phyloP scores from a whole-genome alignment of 2,888 invertebrate species.

The Listrodromus nycthemerus region DNA sequence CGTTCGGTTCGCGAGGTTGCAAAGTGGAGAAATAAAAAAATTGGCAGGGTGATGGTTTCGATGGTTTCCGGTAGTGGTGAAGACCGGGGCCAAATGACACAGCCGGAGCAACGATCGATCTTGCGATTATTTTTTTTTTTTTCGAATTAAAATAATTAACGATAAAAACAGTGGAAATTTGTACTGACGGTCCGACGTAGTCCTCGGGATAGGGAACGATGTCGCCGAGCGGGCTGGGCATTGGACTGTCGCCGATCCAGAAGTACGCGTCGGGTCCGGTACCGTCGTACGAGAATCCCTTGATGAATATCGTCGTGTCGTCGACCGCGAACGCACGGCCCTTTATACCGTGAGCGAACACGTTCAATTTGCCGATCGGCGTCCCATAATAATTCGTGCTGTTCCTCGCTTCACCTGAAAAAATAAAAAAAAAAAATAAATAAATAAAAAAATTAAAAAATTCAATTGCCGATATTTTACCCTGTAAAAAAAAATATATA shows the following conservation, averaged over 20 bases:
- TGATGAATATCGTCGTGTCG: constrained; percentile 94
- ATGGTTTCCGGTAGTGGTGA: too few relatives aligned
- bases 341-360: constrained; percentile 92
- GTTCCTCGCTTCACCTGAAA: constrained; percentile 74
- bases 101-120: too few relatives aligned
- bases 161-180: background rate
- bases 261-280: constrained; percentile 95
- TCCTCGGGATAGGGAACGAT: constrained; percentile 95
- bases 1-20: too few relatives aligned
- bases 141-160: too few relatives aligned
- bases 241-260: constrained; percentile 94
- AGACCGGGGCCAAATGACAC: too few relatives aligned
- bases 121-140: too few relatives aligned
- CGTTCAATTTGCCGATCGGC: constrained; percentile 89
- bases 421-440: background rate
- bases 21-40: too few relatives aligned
- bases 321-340: constrained; percentile 95
- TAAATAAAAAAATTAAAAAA: background rate
- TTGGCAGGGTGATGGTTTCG: too few relatives aligned
- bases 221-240: constrained; percentile 93
- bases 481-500: background rate
- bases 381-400: constrained; percentile 89
- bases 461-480: background rate
- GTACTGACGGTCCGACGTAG: constrained; percentile 90
- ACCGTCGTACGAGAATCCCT: constrained; percentile 95